Evolutionary conservation across 1,140 invertebrate genomes (phyloP).

Genomic region (Littorina saxatilis): DNA sequence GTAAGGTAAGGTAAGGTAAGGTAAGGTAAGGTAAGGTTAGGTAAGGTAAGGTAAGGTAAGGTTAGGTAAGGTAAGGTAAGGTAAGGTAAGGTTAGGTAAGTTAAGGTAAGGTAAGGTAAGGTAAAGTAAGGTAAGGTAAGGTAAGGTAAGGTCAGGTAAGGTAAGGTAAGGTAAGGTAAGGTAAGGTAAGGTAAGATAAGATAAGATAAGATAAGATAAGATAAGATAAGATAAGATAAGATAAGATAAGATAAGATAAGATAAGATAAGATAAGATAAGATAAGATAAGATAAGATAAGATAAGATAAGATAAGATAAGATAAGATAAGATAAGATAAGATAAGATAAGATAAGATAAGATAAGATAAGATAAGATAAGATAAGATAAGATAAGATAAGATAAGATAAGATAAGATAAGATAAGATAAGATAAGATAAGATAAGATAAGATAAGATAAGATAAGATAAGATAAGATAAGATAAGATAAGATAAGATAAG

Average conservation of each 20-base stretch:
- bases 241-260: too few relatives aligned
- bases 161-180: slow-evolving; percentile 7
- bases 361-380: too few relatives aligned
- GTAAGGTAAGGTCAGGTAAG: background rate
- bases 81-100: slow-evolving; percentile 14
- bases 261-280: background rate
- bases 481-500: too few relatives aligned
- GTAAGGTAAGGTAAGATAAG: slow-evolving; percentile 2
- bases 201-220: background rate
- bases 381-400: too few relatives aligned
- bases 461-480: too few relatives aligned
- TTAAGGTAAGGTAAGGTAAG: slow-evolving; percentile 4
- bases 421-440: too few relatives aligned
- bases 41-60: slow-evolving; percentile 3
- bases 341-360: too few relatives aligned
- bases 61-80: slow-evolving; percentile 25
- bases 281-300: background rate
- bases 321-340: background rate
- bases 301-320: background rate
- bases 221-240: too few relatives aligned
- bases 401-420: too few relatives aligned
- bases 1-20: background rate
- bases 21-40: slow-evolving; percentile 18
- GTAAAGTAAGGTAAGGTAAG: slow-evolving; percentile 18
- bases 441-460: too few relatives aligned